Evolutionary conservation across 2,797 vertebrate genomes (phyloP), one percentile per base, ranked within the genome.

Genomic region (Salarias fasciatus): DNA sequence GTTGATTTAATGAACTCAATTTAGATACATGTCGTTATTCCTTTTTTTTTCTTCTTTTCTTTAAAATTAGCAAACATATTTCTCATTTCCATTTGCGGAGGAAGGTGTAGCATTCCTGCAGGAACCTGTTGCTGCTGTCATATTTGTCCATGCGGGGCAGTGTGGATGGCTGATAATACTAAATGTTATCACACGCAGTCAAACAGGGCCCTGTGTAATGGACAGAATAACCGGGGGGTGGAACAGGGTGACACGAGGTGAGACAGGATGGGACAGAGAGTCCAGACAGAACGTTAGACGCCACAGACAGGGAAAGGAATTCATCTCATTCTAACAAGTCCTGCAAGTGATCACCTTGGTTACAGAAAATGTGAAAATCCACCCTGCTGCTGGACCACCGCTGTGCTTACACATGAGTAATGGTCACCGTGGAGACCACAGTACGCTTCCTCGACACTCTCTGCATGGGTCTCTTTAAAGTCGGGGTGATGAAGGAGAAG

Each of bases 121-220:
- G 5, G 6, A 52, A 55, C 53, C 11, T 63, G 37, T 49, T 67
- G 59, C 57, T 67, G 51, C 50, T 68, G 35, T 53, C 33, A 35
- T 5, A 9, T 9, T 6, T 69, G 40, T 40, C 67, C 69, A 73
- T 75, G 47, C 44, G 77, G 55, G 72, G 48, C 72, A 80, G 52
- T 79, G 44, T 75, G 67, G 55, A 72, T 56, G 53, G 59, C 62
- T 67, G 50, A 69, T 40, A 11, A 36, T 28, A 62, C 36, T 62
- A 40, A 72, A 37, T 78, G 15, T 24, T 24, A 24, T 24, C 24
- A 24, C 18, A 3, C 40, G 66, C 40, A 11, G 37, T 18, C 55
- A 35, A 78, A 84, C 66, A 86, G 82, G 50, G 69, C 57, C 30
- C 60, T 77, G 76, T 45, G 70, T 83, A 76, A 84, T 69, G 65